phyloP scores from a whole-genome alignment of 2,113 vertebrate genomes.

The Hippocampus zosterae region DNA sequence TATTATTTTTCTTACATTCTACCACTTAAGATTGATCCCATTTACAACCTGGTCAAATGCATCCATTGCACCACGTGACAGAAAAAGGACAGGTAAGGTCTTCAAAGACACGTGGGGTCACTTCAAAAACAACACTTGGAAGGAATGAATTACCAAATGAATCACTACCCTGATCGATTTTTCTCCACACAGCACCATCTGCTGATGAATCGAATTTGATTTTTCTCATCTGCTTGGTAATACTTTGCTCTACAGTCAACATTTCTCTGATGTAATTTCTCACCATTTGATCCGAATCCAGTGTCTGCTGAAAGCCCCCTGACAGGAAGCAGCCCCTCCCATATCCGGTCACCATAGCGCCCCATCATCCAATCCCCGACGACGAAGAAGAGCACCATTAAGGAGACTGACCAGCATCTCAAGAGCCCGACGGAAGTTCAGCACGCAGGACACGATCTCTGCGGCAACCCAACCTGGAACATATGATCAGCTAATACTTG shows the following conservation, averaged over 20 bases:
- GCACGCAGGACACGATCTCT: conserved; percentile 75
- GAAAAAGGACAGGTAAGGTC: too few relatives aligned
- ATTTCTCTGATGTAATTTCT: conserved; percentile 25
- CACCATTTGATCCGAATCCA: conserved; percentile 82
- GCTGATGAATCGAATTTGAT: background rate
- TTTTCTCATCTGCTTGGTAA: background rate
- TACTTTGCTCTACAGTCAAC: background rate
- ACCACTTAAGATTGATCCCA: too few relatives aligned
- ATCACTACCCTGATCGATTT: background rate
- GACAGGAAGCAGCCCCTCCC: conserved; percentile 55
- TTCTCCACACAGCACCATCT: background rate
- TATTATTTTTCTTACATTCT: too few relatives aligned
- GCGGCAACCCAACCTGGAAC: conserved; percentile 72
- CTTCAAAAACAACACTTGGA: too few relatives aligned
- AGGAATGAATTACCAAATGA: too few relatives aligned
- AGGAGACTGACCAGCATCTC: conserved; percentile 75
- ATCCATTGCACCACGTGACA: too few relatives aligned
- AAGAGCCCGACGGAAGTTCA: conserved; percentile 79
- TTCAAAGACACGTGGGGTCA: too few relatives aligned
- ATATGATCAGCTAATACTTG: background rate
- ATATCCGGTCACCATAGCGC: conserved; percentile 69
- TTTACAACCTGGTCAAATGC: too few relatives aligned
- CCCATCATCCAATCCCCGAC: conserved; percentile 78
- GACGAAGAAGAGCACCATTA: conserved; percentile 72
- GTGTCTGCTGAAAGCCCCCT: conserved; percentile 56